These are phyloP conservation scores for Perca schrenkii DNA, from an alignment of 2,113 vertebrate species.

Conservation along the genomic window DNA sequence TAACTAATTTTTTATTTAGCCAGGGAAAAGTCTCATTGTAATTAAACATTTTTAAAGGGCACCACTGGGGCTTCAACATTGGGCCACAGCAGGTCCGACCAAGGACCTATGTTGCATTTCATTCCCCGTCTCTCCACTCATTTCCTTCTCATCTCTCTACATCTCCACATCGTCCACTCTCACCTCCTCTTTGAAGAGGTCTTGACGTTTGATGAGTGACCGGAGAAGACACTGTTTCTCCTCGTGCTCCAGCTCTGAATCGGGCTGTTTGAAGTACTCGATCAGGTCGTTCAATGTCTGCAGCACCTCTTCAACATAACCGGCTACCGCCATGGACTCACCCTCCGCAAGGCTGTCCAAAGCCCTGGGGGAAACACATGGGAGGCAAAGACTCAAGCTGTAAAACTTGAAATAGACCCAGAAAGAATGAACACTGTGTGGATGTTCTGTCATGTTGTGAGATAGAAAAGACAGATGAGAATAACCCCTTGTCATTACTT, in stretches of 20 bases:
- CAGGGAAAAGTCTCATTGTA: not conserved
- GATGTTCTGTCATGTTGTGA: not conserved
- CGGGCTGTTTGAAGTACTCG: slow-evolving; percentile 93
- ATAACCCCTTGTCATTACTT: slow-evolving; percentile 82
- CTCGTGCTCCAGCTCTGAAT: slow-evolving; percentile 92
- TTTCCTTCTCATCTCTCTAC: not conserved
- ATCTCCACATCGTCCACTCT: not conserved
- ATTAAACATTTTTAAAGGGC: not conserved
- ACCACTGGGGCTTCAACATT: not conserved
- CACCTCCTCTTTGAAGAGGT: slow-evolving; percentile 98
- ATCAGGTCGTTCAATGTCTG: slow-evolving; percentile 96
- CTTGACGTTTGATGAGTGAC: slow-evolving; percentile 96
- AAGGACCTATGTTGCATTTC: not conserved
- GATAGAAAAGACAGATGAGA: not conserved
- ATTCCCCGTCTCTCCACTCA: not conserved
- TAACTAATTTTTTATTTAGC: not conserved
- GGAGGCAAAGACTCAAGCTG: not conserved
- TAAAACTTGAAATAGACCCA: not conserved
- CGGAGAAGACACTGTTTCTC: slow-evolving; percentile 95
- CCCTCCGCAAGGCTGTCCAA: slow-evolving; percentile 82
- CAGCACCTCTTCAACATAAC: slow-evolving; percentile 91
- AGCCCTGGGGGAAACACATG: slow-evolving; percentile 64
- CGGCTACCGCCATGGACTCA: slow-evolving; percentile 84
- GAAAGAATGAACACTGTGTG: not conserved
- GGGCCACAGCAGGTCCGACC: not conserved